phyloP scores from a whole-genome alignment of 2,888 invertebrate species.

The Cataglyphis albicans region DNA sequence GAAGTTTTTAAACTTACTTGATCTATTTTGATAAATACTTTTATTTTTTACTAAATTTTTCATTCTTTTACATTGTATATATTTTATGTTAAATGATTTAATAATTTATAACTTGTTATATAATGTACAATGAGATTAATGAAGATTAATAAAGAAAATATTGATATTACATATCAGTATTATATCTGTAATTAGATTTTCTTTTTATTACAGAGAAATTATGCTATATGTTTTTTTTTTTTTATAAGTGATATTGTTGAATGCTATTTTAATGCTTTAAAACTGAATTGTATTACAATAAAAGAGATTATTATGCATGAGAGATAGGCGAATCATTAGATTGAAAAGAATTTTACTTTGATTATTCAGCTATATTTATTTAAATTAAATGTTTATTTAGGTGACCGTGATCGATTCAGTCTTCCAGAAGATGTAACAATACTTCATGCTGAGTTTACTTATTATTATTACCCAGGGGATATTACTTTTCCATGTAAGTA shows the following conservation, averaged over 20 bases:
- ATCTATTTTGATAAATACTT: slow-evolving; percentile 48
- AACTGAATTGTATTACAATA: slow-evolving; percentile 6
- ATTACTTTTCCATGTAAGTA: slow-evolving; percentile 93
- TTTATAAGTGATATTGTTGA: not conserved
- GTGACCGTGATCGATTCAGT: slow-evolving; percentile 92
- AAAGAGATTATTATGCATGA: slow-evolving; percentile 62
- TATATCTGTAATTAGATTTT: not conserved
- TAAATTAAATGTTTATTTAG: slow-evolving; percentile 83
- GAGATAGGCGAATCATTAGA: slow-evolving; percentile 28
- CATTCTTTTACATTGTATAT: slow-evolving; percentile 25
- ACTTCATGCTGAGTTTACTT: slow-evolving; percentile 98
- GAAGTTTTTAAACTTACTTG: slow-evolving; percentile 44
- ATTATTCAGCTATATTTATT: slow-evolving; percentile 15
- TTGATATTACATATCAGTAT: slow-evolving; percentile 20
- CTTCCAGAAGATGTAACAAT: slow-evolving; percentile 96
- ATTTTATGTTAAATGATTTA: slow-evolving; percentile 31
- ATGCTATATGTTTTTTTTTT: not conserved
- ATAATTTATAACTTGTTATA: slow-evolving; percentile 40
- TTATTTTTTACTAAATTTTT: slow-evolving; percentile 44
- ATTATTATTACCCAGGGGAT: slow-evolving; percentile 98
- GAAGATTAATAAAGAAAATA: not conserved
- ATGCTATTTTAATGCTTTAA: not conserved
- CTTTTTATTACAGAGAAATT: slow-evolving; percentile 12
- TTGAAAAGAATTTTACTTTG: not conserved
- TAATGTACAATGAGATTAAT: not conserved